Evolutionary conservation across 1,140 invertebrate genomes (phyloP), one percentile per base, ranked within the genome.

Genomic region (Argopecten irradians): DNA sequence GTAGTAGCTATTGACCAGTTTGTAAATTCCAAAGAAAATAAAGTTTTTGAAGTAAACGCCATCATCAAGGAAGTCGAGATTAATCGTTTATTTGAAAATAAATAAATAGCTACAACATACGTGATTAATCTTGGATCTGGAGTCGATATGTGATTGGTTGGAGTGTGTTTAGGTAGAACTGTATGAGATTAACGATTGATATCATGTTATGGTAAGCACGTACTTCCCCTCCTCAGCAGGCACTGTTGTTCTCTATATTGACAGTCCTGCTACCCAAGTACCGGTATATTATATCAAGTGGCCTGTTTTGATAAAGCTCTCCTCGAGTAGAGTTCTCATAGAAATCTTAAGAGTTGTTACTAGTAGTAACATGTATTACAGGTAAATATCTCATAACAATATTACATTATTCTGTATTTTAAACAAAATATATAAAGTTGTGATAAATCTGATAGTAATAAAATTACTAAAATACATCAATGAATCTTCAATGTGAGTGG

Each of bases 281-380:
- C 55, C 55, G 55, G 55, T 71, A 71, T 71, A 71, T 71, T 71
- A 71, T 71, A 28, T 71, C 55, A 71, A 71, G 55, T 71, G 55
- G 55, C 5, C 22, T 71, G 55, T 71, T 71, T 71, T n/a, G 55
- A 71, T 71, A 71, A 71, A 71, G 55, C n/a, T 71, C n/a, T 71
- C 55, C 28, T 71, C 55, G n/a, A 71, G 55, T 8, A 13, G 8
- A n/a, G 55, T 11, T 71, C 22, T 71, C 55, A 28, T 28, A 71
- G 55, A 71, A 71, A 28, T 8, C 55, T 71, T 71, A 71, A n/a
- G 28, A 5, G 1, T n/a, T 28, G 55, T 71, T 28, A 71, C 55
- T 71, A 71, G 13, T 71, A n/a, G 55, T 28, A 71, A 71, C 55
- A 71, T n/a, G 22, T n/a, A 71, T 2, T 0, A n/a, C 8, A 71